Evolutionary conservation across 2,113 vertebrate species (phyloP).

Genomic region (Noturus placidus): DNA sequence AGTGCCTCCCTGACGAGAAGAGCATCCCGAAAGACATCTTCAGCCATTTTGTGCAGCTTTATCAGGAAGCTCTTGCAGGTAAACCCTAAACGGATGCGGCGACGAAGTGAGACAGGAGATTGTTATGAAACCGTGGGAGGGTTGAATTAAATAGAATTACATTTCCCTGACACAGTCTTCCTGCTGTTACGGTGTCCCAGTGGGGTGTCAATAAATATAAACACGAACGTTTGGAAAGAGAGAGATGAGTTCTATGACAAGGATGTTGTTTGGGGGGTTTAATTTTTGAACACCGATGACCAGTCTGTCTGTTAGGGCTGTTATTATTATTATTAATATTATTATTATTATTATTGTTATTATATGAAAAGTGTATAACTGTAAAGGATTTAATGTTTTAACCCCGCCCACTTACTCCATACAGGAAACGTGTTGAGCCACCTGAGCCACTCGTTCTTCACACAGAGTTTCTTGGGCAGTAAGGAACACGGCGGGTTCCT

Average conservation of each 20-base stretch:
- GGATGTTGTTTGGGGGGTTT: background rate
- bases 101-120: background rate
- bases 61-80: slow-evolving; percentile 81
- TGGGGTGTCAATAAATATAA: background rate
- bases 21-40: slow-evolving; percentile 95
- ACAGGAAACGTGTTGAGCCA: slow-evolving; percentile 90
- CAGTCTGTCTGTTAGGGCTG: background rate
- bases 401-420: background rate
- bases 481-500: slow-evolving; percentile 96
- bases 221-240: background rate
- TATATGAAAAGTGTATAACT: background rate
- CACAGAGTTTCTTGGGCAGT: slow-evolving; percentile 93
- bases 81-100: background rate
- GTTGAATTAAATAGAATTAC: background rate
- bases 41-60: slow-evolving; percentile 95
- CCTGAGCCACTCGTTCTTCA: slow-evolving; percentile 97
- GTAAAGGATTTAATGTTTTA: background rate
- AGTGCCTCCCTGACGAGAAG: slow-evolving; percentile 97
- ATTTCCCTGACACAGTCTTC: background rate
- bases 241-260: background rate
- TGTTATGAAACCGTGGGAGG: background rate
- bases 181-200: background rate
- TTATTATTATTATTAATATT: background rate
- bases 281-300: background rate
- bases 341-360: background rate